Conservation (phyloP, 2,113 vertebrate genomes). For the Platycercus adscitus region DNA sequence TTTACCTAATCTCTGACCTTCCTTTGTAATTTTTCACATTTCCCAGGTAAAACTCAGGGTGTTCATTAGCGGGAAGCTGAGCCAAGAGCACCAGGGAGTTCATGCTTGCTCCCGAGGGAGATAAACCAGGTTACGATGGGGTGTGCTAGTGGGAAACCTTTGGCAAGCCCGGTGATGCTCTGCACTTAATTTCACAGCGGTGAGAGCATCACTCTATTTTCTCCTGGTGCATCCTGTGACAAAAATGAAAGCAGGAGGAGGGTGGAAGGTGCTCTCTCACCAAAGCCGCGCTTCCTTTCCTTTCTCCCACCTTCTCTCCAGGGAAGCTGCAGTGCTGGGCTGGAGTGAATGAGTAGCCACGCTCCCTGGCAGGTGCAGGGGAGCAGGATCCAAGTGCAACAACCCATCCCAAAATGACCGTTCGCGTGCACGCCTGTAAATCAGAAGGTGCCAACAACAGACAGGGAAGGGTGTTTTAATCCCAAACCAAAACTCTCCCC, state of each 20-base stretch:
- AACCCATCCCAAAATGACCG: neutral
- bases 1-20: constrained; percentile 71
- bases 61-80: neutral
- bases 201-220: neutral
- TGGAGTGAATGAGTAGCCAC: rapidly evolving
- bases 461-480: neutral
- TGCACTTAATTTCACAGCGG: neutral
- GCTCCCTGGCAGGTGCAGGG: neutral
- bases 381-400: neutral
- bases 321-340: neutral
- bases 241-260: neutral
- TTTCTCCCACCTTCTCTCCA: neutral
- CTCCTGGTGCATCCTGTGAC: rapidly evolving
- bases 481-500: neutral
- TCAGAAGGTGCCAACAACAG: neutral
- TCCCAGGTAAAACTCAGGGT: constrained; percentile 45
- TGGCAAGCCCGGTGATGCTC: neutral
- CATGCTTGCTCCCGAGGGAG: neutral
- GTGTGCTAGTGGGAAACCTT: neutral
- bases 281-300: neutral
- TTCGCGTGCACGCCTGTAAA: rapidly evolving
- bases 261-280: neutral
- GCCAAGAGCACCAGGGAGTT: neutral
- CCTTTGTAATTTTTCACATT: constrained; percentile 49
- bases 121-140: neutral